phyloP scores from a whole-genome alignment of 2,113 vertebrate genomes.

The Sakesphorus luctuosus region DNA sequence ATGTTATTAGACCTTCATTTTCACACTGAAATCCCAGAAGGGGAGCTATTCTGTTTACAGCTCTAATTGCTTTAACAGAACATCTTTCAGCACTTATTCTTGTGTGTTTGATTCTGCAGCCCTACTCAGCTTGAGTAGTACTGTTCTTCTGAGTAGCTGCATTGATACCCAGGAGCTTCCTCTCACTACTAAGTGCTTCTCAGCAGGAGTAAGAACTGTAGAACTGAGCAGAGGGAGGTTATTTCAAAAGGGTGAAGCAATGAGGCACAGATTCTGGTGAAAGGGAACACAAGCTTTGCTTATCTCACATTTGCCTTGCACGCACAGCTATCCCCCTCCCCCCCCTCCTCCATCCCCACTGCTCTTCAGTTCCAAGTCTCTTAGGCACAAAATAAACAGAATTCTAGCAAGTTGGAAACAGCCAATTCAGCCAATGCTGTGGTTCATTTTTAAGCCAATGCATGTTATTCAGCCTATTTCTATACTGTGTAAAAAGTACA shows the following conservation, averaged over 20 bases:
- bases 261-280: not conserved
- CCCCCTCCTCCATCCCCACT: accelerated
- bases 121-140: not conserved
- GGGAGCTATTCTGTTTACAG: not conserved
- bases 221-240: not conserved
- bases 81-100: not conserved
- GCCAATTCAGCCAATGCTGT: not conserved
- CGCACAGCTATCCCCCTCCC: not conserved
- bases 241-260: not conserved
- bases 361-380: not conserved
- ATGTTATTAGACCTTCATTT: conserved; percentile 16
- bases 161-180: not conserved
- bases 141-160: not conserved
- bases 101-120: not conserved
- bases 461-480: not conserved
- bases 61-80: conserved; percentile 31
- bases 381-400: not conserved
- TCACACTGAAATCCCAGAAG: not conserved
- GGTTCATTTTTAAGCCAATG: not conserved
- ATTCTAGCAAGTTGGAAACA: not conserved
- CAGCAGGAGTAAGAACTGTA: not conserved
- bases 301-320: not conserved
- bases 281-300: not conserved
- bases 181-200: not conserved
- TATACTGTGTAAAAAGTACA: not conserved